Conservation (phyloP, 64 coral and sea anemone genomes). For the Pocillopora damicornis region DNA sequence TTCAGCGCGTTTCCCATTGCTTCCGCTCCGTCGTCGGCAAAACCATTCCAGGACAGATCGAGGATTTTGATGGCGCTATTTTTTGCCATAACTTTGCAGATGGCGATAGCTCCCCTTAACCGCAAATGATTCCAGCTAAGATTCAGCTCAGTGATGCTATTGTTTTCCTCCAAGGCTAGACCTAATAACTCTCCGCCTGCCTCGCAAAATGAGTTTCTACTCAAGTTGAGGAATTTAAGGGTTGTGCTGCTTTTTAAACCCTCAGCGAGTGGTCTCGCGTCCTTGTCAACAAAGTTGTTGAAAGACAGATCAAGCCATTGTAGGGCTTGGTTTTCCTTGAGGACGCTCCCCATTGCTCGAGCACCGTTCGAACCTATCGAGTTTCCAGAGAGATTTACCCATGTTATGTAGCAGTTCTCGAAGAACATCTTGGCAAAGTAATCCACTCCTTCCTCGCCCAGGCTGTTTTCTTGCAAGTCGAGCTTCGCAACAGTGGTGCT, state of each 20-base stretch:
- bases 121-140: constrained; percentile 87
- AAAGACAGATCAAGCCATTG: constrained; percentile 59
- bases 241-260: constrained; percentile 43
- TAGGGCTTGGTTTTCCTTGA: constrained; percentile 49
- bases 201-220: constrained; percentile 77
- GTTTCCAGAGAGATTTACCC: constrained; percentile 60
- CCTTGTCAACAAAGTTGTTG: constrained; percentile 69
- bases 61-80: constrained; percentile 50
- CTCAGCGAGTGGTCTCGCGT: constrained; percentile 42
- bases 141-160: constrained; percentile 34
- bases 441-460: constrained; percentile 69
- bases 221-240: constrained; percentile 57
- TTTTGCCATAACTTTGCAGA: constrained; percentile 44
- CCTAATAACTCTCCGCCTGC: constrained; percentile 60
- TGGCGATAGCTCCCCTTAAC: constrained; percentile 63
- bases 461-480: constrained; percentile 56
- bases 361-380: constrained; percentile 51
- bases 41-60: constrained; percentile 80
- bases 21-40: constrained; percentile 72
- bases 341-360: constrained; percentile 31
- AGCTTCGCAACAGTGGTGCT: constrained; percentile 66
- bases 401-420: constrained; percentile 68
- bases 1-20: constrained; percentile 68
- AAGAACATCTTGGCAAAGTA: constrained; percentile 52
- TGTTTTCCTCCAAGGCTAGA: constrained; percentile 44